Conservation (phyloP, 2,113 vertebrate genomes). For the Myotis lucifugus region DNA sequence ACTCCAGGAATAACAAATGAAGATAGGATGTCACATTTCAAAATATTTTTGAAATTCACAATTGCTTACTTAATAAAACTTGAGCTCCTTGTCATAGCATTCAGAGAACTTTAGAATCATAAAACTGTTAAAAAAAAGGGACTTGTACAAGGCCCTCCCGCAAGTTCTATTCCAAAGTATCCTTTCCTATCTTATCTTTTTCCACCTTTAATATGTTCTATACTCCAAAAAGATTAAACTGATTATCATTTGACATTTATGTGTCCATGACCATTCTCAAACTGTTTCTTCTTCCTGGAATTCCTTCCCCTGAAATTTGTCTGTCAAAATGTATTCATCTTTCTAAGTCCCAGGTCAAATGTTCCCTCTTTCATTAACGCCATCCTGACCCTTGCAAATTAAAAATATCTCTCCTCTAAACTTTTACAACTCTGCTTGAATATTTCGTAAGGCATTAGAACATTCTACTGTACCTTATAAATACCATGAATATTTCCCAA, state of each 20-base stretch:
- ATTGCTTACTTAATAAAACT: constrained; percentile 51
- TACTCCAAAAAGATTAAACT: not conserved
- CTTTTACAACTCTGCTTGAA: constrained; percentile 24
- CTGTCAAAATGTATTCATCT: constrained; percentile 41
- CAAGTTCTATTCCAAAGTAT: not conserved
- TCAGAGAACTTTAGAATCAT: not conserved
- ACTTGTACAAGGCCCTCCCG: not conserved
- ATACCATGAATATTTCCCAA: not conserved
- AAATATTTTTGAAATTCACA: constrained; percentile 47
- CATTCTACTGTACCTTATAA: not conserved
- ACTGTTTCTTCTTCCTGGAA: constrained; percentile 10
- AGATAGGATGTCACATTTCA: constrained; percentile 58
- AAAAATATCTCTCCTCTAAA: constrained; percentile 43
- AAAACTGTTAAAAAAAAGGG: constrained; percentile 43
- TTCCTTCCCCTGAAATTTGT: constrained; percentile 27
- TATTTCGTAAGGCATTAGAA: constrained; percentile 19
- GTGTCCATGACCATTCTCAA: constrained; percentile 4
- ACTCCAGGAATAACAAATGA: constrained; percentile 52
- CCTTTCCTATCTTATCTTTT: constrained; percentile 9
- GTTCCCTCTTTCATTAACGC: not conserved
- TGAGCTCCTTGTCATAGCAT: constrained; percentile 3
- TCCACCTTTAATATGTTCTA: not conserved
- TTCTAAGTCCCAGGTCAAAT: constrained; percentile 54
- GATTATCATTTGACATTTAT: constrained; percentile 43
- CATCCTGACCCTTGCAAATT: constrained; percentile 46